These are phyloP conservation scores for Drosophila gaucha DNA, from an alignment of 2,888 invertebrate species.

Conservation along the genomic window DNA sequence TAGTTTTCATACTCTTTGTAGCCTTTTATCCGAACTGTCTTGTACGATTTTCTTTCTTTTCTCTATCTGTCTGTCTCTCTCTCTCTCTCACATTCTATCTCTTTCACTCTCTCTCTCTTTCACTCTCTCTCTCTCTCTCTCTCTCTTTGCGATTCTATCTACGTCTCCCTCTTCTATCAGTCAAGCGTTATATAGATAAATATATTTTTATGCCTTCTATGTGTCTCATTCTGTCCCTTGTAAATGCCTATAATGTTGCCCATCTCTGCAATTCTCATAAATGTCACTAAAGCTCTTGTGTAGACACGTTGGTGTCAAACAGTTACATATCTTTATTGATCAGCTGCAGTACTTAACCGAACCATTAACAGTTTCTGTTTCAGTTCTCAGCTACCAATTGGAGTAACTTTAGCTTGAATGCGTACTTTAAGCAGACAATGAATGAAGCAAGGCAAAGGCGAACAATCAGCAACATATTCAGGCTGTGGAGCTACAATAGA, in stretches of 20 bases:
- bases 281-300: background rate
- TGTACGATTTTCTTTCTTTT: no score
- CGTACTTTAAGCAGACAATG: constrained; percentile 46
- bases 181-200: no score
- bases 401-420: constrained; percentile 3
- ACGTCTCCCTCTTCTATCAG: no score
- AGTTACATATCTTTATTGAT: background rate
- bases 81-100: background rate
- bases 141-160: no score
- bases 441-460: background rate
- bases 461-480: constrained; percentile 22
- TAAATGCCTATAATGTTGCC: background rate
- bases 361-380: background rate
- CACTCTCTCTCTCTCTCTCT: background rate
- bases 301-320: background rate
- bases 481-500: constrained; percentile 22
- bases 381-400: background rate
- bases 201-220: no score
- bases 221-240: background rate
- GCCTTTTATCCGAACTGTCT: no score
- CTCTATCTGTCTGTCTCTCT: background rate
- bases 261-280: constrained; percentile 5
- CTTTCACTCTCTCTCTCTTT: background rate
- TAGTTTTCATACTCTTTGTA: no score
- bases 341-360: background rate